Conservation (phyloP, 2,888 invertebrate genomes). For the Branchinecta sandiegonensis region DNA sequence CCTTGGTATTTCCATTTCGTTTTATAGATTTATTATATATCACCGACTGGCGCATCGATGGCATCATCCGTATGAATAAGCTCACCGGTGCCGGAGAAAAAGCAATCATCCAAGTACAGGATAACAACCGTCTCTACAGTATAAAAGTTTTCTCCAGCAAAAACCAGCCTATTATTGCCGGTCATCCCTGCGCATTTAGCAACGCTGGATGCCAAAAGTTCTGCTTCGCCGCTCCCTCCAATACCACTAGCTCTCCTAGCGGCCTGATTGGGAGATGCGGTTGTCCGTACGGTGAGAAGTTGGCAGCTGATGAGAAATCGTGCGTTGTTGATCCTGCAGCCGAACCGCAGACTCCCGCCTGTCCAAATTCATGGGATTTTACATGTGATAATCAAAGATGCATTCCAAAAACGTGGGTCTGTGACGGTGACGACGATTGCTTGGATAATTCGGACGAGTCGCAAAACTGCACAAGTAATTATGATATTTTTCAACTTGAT, state of each 20-base stretch:
- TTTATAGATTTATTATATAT: conserved; percentile 74
- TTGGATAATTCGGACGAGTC: conserved; percentile 88
- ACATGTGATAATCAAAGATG: conserved; percentile 82
- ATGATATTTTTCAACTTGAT: background rate
- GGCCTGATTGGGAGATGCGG: conserved; percentile 56
- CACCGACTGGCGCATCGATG: conserved; percentile 91
- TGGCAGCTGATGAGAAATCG: conserved; percentile 48
- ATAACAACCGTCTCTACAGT: conserved; percentile 76
- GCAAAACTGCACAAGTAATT: conserved; percentile 80
- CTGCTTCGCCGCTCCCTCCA: conserved; percentile 74
- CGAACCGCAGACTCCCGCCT: conserved; percentile 73
- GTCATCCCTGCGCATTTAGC: conserved; percentile 65
- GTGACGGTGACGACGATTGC: conserved; percentile 92
- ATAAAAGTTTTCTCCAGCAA: conserved; percentile 48
- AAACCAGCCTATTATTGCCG: conserved; percentile 47
- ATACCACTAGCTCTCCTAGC: conserved; percentile 32
- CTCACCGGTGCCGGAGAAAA: conserved; percentile 72
- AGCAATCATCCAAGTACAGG: conserved; percentile 70
- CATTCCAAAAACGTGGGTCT: conserved; percentile 85
- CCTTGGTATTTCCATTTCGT: no score
- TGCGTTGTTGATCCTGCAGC: conserved; percentile 67
- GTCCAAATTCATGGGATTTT: conserved; percentile 83
- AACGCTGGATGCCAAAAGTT: conserved; percentile 89
- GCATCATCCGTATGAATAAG: conserved; percentile 79
- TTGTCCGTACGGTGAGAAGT: conserved; percentile 80